A percentile compares a stretch with the other conserved stretches of the same genome.
These are phyloP conservation scores for Cavia porcellus DNA, from an alignment of 2,113 vertebrate genomes.

Conservation along the genomic window DNA sequence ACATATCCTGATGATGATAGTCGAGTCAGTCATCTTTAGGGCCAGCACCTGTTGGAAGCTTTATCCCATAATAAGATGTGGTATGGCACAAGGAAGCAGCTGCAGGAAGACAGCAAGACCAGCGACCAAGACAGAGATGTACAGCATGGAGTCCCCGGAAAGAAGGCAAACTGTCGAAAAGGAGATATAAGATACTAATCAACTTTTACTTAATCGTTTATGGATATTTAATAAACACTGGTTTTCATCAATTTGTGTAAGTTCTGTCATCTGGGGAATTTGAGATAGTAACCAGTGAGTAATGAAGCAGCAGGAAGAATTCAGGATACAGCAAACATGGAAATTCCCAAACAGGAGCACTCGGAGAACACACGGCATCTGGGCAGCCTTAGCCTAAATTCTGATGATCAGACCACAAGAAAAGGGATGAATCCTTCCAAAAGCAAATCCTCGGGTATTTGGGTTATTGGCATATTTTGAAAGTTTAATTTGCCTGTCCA, in stretches of 20 bases:
- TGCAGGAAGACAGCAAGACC: neutral
- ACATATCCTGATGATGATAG: neutral
- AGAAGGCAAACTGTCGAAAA: neutral
- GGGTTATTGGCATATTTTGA: constrained; percentile 36
- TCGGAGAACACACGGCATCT: neutral
- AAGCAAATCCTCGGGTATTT: constrained; percentile 9
- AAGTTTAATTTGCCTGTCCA: constrained; percentile 61
- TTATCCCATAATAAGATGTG: neutral
- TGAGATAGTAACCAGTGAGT: neutral
- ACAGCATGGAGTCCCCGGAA: neutral
- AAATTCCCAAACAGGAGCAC: neutral
- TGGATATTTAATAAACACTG: neutral
- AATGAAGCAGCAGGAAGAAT: neutral
- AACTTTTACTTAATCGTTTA: neutral
- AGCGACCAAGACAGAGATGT: neutral
- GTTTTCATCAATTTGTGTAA: neutral
- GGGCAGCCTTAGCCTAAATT: constrained; percentile 41
- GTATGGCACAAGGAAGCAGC: neutral
- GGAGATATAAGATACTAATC: neutral
- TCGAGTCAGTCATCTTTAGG: neutral
- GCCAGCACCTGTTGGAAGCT: neutral
- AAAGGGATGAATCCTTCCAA: constrained; percentile 50
- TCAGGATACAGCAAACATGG: neutral
- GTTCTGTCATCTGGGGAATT: neutral
- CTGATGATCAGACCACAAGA: neutral